Base-by-base conservation (phyloP, 2,888 invertebrate genomes). In the Coleophora deauratella region DNA sequence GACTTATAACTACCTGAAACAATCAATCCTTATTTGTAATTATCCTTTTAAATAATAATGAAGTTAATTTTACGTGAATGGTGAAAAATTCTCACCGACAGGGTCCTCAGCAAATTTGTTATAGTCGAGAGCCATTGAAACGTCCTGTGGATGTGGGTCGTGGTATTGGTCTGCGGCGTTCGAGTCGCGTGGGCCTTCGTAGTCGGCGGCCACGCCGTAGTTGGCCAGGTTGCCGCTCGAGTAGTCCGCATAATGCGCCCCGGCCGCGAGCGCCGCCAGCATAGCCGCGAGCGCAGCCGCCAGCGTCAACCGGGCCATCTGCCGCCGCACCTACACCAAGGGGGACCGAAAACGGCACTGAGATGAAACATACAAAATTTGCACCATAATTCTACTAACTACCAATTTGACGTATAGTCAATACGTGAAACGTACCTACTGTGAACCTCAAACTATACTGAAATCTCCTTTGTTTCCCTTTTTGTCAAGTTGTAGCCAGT, bases 381-480 rank as follows among this genome's bases (percentile, higher is more conserved):
- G 56, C 60, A 54, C 60, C 75, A 77, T 72, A 60, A 61, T 72
- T 66, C 58, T 21, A 21, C 6, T 51, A 63, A 81, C 80, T 75
- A 62, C 46, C 59, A 80, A 77, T 81, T 81, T 81, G 79, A 75
- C 76, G 68, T 61, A 21, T 4, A 21, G 3, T 4, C 21, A 21
- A 21, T 21, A 21, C 21, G 3, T 21, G 21, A 21, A 21, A 21
- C 21, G 3, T 21, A 21, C 21, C 6, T 21, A 21, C 21, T 21
- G 21, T 21, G 3, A 21, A 4, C 3, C 21, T 21, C 21, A 21
- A 21, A 21, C 6, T 4, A 21, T 21, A 4, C 6, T 4, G 21
- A 21, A n/a, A n/a, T n/a, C n/a, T n/a, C n/a, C n/a, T n/a, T n/a
- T n/a, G n/a, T 21, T 3, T 21, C 3, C 21, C 6, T 21, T 4